These are phyloP conservation scores for Typhlomys cinereus DNA, from an alignment of 2,113 vertebrate species.

Conservation along the genomic window DNA sequence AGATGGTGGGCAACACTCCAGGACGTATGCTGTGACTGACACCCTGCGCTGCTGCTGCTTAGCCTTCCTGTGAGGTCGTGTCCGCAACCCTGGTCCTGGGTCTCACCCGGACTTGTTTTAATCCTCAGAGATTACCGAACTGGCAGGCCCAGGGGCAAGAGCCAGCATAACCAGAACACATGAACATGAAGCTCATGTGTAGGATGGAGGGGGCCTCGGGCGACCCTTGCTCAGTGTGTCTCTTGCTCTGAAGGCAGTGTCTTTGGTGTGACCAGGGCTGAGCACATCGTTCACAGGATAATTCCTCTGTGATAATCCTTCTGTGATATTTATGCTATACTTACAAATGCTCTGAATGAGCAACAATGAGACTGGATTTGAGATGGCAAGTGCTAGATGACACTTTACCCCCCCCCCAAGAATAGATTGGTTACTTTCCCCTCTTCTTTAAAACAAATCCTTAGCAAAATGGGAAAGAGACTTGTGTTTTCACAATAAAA, in stretches of 20 bases:
- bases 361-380: background rate
- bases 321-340: background rate
- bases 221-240: too few species aligned
- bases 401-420: background rate
- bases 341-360: background rate
- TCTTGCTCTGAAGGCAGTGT: background rate
- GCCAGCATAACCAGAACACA: background rate
- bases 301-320: background rate
- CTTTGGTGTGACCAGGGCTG: background rate
- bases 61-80: too few species aligned
- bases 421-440: background rate
- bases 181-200: background rate
- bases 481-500: background rate
- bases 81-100: background rate
- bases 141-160: background rate
- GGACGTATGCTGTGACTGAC: background rate
- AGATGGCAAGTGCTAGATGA: background rate
- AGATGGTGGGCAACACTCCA: background rate
- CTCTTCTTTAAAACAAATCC: background rate
- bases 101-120: background rate
- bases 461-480: background rate
- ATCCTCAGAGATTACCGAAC: background rate
- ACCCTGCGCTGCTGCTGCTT: too few species aligned
- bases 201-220: background rate
- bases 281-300: background rate